Percentiles rank a stretch among this genome's conserved stretches.
Conservation (phyloP, 2,888 invertebrate genomes). For the Suillia variegata region DNA sequence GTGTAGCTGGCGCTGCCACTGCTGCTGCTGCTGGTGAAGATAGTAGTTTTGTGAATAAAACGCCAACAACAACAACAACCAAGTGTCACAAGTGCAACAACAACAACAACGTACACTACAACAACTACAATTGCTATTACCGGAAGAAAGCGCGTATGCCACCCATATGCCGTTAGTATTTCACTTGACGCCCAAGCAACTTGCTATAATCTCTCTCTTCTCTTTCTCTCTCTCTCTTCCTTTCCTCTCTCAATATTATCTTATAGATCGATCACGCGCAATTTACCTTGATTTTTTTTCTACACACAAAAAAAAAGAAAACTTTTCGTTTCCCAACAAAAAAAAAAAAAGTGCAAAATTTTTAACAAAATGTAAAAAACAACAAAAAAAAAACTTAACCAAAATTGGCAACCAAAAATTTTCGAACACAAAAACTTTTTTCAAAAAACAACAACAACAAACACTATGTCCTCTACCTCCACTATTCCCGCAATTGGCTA, state of each 20-base stretch:
- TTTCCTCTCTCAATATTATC: neutral
- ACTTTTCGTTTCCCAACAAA: neutral
- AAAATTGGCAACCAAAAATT: constrained; percentile 10
- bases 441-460: constrained; percentile 11
- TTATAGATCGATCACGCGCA: constrained; percentile 19
- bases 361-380: constrained; percentile 2
- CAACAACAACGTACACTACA: constrained; percentile 57
- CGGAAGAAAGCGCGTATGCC: constrained; percentile 61
- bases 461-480: neutral
- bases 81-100: constrained; percentile 57
- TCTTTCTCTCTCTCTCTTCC: constrained; percentile 12
- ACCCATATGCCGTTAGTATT: constrained; percentile 62
- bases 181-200: constrained; percentile 17
- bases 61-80: constrained; percentile 18
- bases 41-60: constrained; percentile 8
- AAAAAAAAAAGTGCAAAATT: constrained; percentile 3
- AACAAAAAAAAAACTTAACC: constrained; percentile 1
- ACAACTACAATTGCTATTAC: constrained; percentile 60
- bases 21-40: neutral
- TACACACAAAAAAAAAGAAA: too few species aligned
- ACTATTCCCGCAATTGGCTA: neutral
- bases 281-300: too few species aligned
- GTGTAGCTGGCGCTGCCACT: constrained; percentile 21
- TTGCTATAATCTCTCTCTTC: constrained; percentile 25
- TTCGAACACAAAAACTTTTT: neutral